Evolutionary conservation across 2,797 vertebrate genomes (phyloP).

Genomic region (Urophycis tenuis): DNA sequence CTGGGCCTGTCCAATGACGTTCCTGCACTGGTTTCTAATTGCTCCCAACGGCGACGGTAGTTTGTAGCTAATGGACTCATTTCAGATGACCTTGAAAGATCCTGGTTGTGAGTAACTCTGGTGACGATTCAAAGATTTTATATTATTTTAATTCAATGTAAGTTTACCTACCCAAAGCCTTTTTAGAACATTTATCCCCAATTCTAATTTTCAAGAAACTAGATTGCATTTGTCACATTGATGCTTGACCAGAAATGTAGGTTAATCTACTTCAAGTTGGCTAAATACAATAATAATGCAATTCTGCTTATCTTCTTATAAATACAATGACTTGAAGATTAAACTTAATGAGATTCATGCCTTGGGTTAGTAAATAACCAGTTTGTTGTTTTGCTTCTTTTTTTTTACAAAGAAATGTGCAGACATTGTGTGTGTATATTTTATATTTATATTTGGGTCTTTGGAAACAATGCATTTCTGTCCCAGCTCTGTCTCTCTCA

Average conservation of each 20-base stretch:
- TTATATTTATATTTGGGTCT: too few species aligned
- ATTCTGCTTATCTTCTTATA: neutral
- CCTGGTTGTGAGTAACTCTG: neutral
- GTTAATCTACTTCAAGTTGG: neutral
- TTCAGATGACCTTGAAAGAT: conserved; percentile 39
- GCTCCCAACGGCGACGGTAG: conserved; percentile 24
- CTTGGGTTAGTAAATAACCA: conserved; percentile 18
- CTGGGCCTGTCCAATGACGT: conserved; percentile 39
- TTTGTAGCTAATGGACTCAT: conserved; percentile 29
- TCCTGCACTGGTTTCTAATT: conserved; percentile 8
- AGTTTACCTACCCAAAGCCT: neutral
- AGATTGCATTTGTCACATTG: too few species aligned
- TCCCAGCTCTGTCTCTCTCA: too few species aligned
- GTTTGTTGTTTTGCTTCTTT: too few species aligned
- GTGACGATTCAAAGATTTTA: neutral
- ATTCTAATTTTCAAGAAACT: neutral
- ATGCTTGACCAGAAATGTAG: neutral
- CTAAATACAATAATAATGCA: neutral
- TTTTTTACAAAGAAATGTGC: conserved; percentile 27
- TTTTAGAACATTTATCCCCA: neutral
- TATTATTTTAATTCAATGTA: too few species aligned
- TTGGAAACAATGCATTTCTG: conserved; percentile 20
- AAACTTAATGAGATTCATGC: conserved; percentile 12
- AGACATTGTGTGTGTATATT: conserved; percentile 29
- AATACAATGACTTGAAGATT: conserved; percentile 5